Evolutionary conservation across 1,140 invertebrate genomes (phyloP).

Genomic region (Psix sp.): DNA sequence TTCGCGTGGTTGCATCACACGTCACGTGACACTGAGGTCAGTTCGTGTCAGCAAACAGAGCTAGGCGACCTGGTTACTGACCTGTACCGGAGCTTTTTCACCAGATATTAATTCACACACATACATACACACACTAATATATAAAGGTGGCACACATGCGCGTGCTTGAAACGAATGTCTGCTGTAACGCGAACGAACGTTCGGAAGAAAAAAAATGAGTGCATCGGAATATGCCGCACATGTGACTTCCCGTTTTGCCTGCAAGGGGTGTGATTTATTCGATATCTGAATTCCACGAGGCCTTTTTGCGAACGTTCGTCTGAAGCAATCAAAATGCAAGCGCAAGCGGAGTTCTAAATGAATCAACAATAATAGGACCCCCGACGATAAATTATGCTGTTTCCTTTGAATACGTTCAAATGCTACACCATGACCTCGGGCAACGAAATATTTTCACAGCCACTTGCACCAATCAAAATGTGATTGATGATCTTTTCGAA

Average conservation of each 20-base stretch:
- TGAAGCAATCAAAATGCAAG: background rate
- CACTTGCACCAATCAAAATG: conserved; percentile 40
- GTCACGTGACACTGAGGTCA: conserved; percentile 60
- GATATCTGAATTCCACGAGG: conserved; percentile 15
- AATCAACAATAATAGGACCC: conserved; percentile 15
- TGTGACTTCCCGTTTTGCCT: conserved; percentile 34
- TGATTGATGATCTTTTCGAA: conserved; percentile 36
- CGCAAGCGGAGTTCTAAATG: background rate
- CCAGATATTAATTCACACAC: conserved; percentile 36
- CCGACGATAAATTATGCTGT: conserved; percentile 23
- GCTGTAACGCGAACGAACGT: too few species aligned
- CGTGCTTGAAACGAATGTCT: conserved; percentile 3
- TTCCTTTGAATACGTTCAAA: conserved; percentile 28
- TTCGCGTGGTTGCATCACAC: conserved; percentile 60
- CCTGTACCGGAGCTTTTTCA: conserved; percentile 54
- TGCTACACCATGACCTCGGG: conserved; percentile 15
- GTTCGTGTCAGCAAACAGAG: conserved; percentile 47
- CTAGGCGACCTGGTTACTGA: conserved; percentile 64
- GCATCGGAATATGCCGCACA: conserved; percentile 9
- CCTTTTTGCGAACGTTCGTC: background rate
- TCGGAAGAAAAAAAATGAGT: too few species aligned
- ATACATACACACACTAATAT: conserved; percentile 14
- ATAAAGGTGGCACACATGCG: conserved; percentile 9
- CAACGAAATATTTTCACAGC: conserved; percentile 43
- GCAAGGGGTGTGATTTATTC: conserved; percentile 6